Base-by-base conservation (phyloP, 2,797 vertebrate genomes). In the Peromyscus melanophrys region DNA sequence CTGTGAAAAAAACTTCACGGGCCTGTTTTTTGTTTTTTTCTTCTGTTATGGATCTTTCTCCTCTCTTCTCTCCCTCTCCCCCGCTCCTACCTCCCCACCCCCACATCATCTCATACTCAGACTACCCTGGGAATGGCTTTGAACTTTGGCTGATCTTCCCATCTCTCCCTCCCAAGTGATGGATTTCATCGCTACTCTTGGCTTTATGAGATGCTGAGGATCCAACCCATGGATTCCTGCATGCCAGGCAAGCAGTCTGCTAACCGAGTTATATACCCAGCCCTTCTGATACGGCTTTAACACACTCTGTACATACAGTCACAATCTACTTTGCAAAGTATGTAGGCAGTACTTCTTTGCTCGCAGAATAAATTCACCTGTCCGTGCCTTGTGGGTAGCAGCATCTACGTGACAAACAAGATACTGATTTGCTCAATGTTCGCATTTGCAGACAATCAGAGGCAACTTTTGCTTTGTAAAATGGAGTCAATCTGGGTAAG, bases 41-140 rank as follows among this genome's bases (percentile, higher is more conserved):
- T 63, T 63, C 27, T 63, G 19, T 49, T 52, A 86, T n/a, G 4
- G 12, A 5, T 23, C 31, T 1, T 29, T 9, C 11, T 4, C 34
- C 4, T 19, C 11, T 11, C 16, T 4, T 17, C 16, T 4, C 3
- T 19, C n/a, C 34, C 19, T 7, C 69, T 40, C 69, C 19, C 8
- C n/a, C 2, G 8, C 4, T 12, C 25, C 5, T 27, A 1, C 34
- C 17, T 19, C 25, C 43, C 25, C 13, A 1, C 5, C 29, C 31
- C 46, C 55, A 55, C 9, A 29, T 23, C 52, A 52, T 52, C 17
- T 21, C 5, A 1, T 52, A 16, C 46, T 23, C 13, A 37, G 31
- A 52, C 13, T 3, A 34, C 34, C 23, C 34, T 86, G 84, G 49
- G 31, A 37, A 27, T 37, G 7, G n/a, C 31, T 21, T 52, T 52